Conservation (phyloP, 2,888 invertebrate genomes). For the Pheosia tremula region DNA sequence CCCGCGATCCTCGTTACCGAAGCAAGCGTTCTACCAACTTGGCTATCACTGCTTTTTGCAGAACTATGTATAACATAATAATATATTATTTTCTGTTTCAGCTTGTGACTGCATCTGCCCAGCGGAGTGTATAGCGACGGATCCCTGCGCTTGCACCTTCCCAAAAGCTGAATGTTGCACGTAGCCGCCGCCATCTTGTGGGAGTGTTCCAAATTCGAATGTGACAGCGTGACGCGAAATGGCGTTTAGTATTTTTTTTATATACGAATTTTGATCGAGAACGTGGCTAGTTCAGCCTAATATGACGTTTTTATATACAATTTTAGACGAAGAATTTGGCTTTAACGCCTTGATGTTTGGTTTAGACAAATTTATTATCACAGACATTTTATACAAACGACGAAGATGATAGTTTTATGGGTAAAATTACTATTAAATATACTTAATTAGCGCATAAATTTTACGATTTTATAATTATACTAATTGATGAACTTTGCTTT, state of each 20-base stretch:
- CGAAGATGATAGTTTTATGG: slow-evolving; percentile 30
- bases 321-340: neutral
- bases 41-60: no score
- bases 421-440: slow-evolving; percentile 28
- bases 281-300: neutral
- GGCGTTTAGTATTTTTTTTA: slow-evolving; percentile 11
- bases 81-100: slow-evolving; percentile 40
- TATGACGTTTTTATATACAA: neutral
- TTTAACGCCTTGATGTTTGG: neutral
- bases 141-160: slow-evolving; percentile 74
- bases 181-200: slow-evolving; percentile 54
- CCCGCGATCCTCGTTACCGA: no score
- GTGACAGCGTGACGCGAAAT: slow-evolving; percentile 33
- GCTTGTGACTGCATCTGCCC: slow-evolving; percentile 74
- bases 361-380: neutral
- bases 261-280: neutral
- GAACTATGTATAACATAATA: no score
- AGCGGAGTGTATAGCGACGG: slow-evolving; percentile 69
- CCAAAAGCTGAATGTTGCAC: slow-evolving; percentile 70
- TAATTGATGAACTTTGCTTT: slow-evolving; percentile 23
- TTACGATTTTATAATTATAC: slow-evolving; percentile 12
- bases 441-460: slow-evolving; percentile 29
- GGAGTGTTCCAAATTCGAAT: slow-evolving; percentile 56
- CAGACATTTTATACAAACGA: neutral
- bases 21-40: no score